A percentile compares a stretch with the other conserved stretches of the same genome.
Conservation (phyloP, 2,888 invertebrate genomes). For the Pandemis heparana region DNA sequence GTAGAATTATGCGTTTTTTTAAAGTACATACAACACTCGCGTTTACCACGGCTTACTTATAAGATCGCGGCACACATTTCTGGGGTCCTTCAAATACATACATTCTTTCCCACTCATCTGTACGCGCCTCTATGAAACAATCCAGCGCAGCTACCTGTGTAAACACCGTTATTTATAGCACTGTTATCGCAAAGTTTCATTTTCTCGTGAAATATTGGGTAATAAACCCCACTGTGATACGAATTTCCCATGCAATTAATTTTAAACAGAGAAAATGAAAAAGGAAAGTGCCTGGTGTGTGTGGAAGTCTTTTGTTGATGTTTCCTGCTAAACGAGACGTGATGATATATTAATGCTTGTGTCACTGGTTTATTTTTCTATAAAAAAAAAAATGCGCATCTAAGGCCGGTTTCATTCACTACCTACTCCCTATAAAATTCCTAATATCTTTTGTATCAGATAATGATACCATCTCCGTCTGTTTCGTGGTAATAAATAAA, state of each 20-base stretch:
- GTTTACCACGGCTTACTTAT: too few species aligned
- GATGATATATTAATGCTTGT: neutral
- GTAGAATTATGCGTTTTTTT: too few species aligned
- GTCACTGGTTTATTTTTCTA: neutral
- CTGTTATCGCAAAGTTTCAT: slow-evolving; percentile 57
- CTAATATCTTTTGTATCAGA: too few species aligned
- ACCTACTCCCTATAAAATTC: too few species aligned
- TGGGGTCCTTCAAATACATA: neutral
- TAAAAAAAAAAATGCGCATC: too few species aligned
- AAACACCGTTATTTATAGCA: slow-evolving; percentile 51
- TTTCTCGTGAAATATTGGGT: slow-evolving; percentile 48
- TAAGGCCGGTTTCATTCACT: too few species aligned
- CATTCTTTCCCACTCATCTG: neutral
- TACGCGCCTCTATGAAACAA: slow-evolving; percentile 30
- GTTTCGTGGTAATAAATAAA: too few species aligned
- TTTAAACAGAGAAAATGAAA: slow-evolving; percentile 35
- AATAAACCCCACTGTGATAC: slow-evolving; percentile 41
- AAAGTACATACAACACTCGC: too few species aligned
- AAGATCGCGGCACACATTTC: neutral
- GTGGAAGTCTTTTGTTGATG: neutral
- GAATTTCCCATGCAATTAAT: slow-evolving; percentile 38
- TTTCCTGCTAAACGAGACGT: neutral
- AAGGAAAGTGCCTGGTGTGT: neutral
- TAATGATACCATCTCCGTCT: too few species aligned
- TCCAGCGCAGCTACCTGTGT: slow-evolving; percentile 32